These are phyloP conservation scores for Acinonyx jubatus DNA, from an alignment of 2,113 vertebrate species.

Conservation along the genomic window DNA sequence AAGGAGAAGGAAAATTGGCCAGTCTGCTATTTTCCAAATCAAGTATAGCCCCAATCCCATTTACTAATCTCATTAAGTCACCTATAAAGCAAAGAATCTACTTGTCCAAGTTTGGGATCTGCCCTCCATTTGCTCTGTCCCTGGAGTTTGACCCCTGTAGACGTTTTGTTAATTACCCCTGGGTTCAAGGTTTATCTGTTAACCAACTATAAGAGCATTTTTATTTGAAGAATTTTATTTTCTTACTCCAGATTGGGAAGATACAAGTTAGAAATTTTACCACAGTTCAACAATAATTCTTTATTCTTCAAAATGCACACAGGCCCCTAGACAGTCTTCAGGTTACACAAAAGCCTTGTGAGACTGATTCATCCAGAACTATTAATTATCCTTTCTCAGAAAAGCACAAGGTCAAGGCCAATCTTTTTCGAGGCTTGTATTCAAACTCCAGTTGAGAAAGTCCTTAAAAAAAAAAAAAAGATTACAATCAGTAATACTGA, in stretches of 20 bases:
- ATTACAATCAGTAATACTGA: neutral
- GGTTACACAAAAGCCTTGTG: neutral
- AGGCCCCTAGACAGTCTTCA: neutral
- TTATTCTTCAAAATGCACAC: neutral
- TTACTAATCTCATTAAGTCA: neutral
- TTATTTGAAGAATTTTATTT: conserved; percentile 48
- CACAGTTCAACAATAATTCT: neutral
- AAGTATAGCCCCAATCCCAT: neutral
- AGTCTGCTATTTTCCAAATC: neutral
- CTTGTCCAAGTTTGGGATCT: neutral
- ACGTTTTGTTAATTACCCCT: neutral
- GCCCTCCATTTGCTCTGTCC: neutral
- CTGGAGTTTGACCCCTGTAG: neutral
- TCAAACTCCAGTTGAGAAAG: neutral
- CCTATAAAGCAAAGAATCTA: neutral
- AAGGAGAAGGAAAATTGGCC: no score
- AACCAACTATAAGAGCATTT: neutral
- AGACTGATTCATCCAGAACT: neutral
- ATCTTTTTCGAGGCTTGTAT: neutral
- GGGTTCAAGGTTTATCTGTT: neutral
- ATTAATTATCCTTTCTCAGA: neutral
- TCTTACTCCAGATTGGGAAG: neutral
- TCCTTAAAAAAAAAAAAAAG: neutral
- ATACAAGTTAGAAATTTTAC: neutral
- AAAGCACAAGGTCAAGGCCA: neutral